Conservation (phyloP, 2,888 invertebrate genomes). For the Xylocampa areola region DNA sequence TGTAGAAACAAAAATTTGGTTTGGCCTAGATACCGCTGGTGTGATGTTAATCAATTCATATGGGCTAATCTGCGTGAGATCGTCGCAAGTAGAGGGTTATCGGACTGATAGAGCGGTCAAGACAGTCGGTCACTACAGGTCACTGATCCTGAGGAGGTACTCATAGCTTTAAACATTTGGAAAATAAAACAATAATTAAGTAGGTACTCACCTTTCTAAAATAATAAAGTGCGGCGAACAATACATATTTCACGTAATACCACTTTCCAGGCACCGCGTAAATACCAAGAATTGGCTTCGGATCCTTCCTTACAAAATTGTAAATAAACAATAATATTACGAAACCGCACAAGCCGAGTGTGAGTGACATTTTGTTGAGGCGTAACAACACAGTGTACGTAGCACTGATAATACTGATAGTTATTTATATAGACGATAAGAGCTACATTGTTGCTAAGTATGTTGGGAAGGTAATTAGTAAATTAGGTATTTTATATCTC, state of each 20-base stretch:
- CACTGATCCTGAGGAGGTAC: no score
- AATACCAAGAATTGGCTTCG: conserved; percentile 89
- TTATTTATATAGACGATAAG: conserved; percentile 43
- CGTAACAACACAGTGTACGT: conserved; percentile 22
- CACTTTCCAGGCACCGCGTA: conserved; percentile 91
- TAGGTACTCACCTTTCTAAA: conserved; percentile 85
- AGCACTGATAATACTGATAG: conserved; percentile 33
- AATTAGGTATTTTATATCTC: conserved; percentile 14
- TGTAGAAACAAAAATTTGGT: no score
- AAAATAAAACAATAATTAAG: neutral
- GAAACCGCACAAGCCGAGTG: conserved; percentile 50
- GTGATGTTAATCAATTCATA: no score
- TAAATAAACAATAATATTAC: conserved; percentile 69
- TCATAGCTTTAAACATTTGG: no score
- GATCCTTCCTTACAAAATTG: conserved; percentile 72
- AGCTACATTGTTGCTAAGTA: conserved; percentile 18
- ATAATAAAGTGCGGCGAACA: conserved; percentile 88
- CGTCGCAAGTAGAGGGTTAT: no score
- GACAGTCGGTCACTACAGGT: no score
- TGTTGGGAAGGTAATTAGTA: neutral
- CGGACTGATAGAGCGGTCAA: no score
- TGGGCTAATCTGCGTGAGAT: no score
- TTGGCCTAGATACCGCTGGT: no score
- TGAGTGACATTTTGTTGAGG: conserved; percentile 57
- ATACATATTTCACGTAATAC: conserved; percentile 90